A percentile compares a stretch with the other conserved stretches of the same genome.
Conservation (phyloP, 2,113 vertebrate species). For the Vulpes vulpes region DNA sequence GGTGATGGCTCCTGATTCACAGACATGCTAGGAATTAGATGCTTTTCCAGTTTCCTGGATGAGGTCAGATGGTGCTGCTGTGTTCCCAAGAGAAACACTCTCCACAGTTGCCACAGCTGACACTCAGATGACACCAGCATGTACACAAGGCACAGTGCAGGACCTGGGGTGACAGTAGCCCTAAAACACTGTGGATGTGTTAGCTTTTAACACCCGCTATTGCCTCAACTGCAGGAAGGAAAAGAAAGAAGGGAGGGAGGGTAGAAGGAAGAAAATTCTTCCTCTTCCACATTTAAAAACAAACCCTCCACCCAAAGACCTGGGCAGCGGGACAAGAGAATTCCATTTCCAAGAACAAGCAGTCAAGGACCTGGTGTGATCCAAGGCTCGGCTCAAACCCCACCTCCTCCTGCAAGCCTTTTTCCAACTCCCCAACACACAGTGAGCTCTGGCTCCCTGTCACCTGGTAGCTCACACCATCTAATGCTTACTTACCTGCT, state of each 20-base stretch:
- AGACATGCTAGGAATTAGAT: neutral
- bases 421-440: neutral
- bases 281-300: neutral
- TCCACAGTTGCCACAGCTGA: neutral
- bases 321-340: conserved; percentile 50
- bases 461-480: too few species aligned
- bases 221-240: neutral
- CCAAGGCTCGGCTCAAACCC: neutral
- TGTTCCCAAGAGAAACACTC: neutral
- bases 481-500: neutral
- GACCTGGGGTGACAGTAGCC: neutral
- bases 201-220: neutral
- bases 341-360: conserved; percentile 39
- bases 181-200: neutral
- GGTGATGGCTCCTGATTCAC: neutral
- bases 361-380: neutral
- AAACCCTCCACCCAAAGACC: neutral
- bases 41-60: neutral
- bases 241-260: neutral
- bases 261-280: neutral
- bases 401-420: neutral
- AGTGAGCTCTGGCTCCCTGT: neutral
- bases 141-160: neutral
- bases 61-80: neutral
- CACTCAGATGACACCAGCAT: neutral